Conservation (phyloP, 2,888 invertebrate genomes). For the Scelioninae gen. 2 region DNA sequence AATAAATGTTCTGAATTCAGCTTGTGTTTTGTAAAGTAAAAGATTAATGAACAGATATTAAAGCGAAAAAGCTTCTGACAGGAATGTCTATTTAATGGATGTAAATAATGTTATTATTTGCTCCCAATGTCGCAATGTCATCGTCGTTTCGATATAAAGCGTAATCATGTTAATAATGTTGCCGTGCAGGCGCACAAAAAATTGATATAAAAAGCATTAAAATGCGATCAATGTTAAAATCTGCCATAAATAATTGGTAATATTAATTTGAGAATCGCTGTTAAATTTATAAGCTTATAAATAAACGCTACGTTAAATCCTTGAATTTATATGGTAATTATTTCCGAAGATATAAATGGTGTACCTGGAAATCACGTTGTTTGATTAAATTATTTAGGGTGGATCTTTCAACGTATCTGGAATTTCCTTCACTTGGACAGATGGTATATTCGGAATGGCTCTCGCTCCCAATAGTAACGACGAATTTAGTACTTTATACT, state of each 20-base stretch:
- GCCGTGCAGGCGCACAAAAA: conserved; percentile 4
- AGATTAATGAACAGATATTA: conserved; percentile 20
- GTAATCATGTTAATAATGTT: conserved; percentile 28
- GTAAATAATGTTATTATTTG: conserved; percentile 19
- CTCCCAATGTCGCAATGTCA: conserved; percentile 22
- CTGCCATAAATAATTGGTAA: conserved; percentile 14
- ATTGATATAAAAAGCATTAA: conserved; percentile 21
- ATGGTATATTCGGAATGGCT: conserved; percentile 86
- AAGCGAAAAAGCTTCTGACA: conserved; percentile 5
- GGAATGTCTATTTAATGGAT: conserved; percentile 11
- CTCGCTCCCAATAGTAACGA: conserved; percentile 79
- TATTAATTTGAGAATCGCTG: conserved; percentile 17
- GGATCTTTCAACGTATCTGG: conserved; percentile 85
- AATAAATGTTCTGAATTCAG: conserved; percentile 16
- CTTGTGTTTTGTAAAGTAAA: neutral
- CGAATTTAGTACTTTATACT: conserved; percentile 84
- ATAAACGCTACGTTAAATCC: neutral
- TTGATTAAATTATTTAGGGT: conserved; percentile 70
- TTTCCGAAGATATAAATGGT: neutral
- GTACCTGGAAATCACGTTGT: neutral
- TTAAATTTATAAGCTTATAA: conserved; percentile 17
- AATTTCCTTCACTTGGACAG: conserved; percentile 84
- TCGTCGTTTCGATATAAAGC: conserved; percentile 7
- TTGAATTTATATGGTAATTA: conserved; percentile 1
- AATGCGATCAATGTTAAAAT: conserved; percentile 9